Evolutionary conservation across 2,113 vertebrate genomes (phyloP), one percentile per base, ranked within the genome.

Genomic region (Peromyscus leucopus): DNA sequence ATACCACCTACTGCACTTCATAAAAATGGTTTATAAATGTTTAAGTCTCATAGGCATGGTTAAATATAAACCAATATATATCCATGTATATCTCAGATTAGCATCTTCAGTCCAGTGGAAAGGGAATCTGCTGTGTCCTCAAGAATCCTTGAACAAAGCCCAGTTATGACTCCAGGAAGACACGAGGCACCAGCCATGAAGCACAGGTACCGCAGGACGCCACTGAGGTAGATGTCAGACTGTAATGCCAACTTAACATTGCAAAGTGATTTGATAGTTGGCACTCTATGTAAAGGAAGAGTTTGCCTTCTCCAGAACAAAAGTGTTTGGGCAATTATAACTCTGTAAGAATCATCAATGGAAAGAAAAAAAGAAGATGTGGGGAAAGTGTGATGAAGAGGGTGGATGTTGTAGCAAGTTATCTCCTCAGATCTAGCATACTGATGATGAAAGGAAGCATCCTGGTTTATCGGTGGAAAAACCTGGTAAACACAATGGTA

Each of bases 231-330:
- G 36, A 57, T 86, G 61, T 55, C 61, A 95, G 33, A 46, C 90
- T 28, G 21, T 57, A 94, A 91, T 74, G 55, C 72, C 94, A n/a
- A 55, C 42, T 39, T 83, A 91, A 91, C 24, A 69, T 78, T 82
- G 78, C 89, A 95, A 94, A 93, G 24, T 93, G 46, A 67, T 96
- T 95, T 93, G 28, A 61, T 86, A 51, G 51, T 72, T 39, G 57
- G 42, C 71, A 75, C 84, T 95, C 36, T 51, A 1, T 72, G 55
- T 10, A 92, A 57, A 96, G 39, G 31, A 91, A 91, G 63, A 83
- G 8, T 26, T 93, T 83, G 24, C 1, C 51, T 94, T 94, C 72
- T 74, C 22, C 13, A 69, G 63, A 94, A 92, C 90, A 83, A 76
- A 86, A 67, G 21, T 59, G 11, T 72, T 28, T 75, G 51, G 46